Conservation (phyloP, 2,888 invertebrate genomes). For the Lithophane leautieri region DNA sequence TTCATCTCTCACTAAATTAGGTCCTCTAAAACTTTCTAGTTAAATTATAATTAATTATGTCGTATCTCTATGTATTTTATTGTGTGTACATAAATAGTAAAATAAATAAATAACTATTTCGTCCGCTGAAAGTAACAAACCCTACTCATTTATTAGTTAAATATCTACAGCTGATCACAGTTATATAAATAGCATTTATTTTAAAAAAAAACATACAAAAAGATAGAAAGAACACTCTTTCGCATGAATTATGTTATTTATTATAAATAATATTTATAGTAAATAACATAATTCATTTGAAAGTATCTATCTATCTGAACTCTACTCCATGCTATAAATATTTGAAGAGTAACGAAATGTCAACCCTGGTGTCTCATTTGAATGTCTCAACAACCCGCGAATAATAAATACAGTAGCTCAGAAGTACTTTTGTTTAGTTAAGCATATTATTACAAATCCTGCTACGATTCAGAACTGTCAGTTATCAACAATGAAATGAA, state of each 20-base stretch:
- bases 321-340: conserved; percentile 1
- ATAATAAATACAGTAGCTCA: conserved; percentile 31
- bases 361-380: conserved; percentile 2
- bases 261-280: too few species aligned
- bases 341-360: conserved; percentile 8
- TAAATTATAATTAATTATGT: conserved; percentile 14
- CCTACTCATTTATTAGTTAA: not conserved
- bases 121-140: not conserved
- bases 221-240: too few species aligned
- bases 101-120: too few species aligned
- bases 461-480: conserved; percentile 38
- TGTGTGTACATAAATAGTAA: too few species aligned
- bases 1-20: not conserved
- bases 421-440: conserved; percentile 39
- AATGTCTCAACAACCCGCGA: conserved; percentile 33
- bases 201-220: too few species aligned
- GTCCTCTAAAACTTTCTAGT: not conserved
- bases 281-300: too few species aligned
- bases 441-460: conserved; percentile 38
- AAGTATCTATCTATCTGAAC: not conserved
- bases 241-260: too few species aligned
- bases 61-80: too few species aligned
- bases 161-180: not conserved
- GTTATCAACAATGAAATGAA: conserved; percentile 50
- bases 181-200: too few species aligned